Evolutionary conservation across 2,888 invertebrate species (phyloP), one percentile per base, ranked within the genome.

Genomic region (Oscheius sp.): DNA sequence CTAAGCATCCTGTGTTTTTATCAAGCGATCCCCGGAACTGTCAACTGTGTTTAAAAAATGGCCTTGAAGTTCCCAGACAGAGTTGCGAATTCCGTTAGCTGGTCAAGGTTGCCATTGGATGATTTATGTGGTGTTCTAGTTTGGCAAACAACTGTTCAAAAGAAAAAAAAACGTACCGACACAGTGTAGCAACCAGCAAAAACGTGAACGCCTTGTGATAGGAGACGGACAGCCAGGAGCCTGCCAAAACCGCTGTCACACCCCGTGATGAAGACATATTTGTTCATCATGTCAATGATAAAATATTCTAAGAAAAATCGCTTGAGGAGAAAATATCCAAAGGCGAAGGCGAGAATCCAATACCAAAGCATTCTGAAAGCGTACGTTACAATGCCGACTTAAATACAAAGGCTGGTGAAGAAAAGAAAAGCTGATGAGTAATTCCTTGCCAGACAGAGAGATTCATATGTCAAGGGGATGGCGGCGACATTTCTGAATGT

Each of bases 181-280:
- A 78, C 69, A 8, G 84, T 84, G 67, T 92, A 90, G 87, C 92
- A 92, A 46, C 92, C 92, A 17, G 93, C 93, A 31, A 94, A 88
- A 0, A 94, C 93, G 4, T 91, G 90, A 76, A 92, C 89, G 0
- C 92, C 92, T 86, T 93, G 89, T 85, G 92, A 69, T 42, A 86
- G 80, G 34, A 87, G 74, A 10, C 75, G 71, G 17, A 80, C 66
- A 4, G 87, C 87, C 31, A 87, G 73, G 42, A 76, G 75, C 46
- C 85, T 71, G 25, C 84, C 88, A 76, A 89, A 88, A 15, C 84
- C 84, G 27, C 71, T 72, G 50, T 80, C 80, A 34, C 80, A 80
- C 20, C 80, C 80, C 25, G 78, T 75, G 65, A 80, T 69, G 33
- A 80, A 64, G 33, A 78, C 76, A 65, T 72, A 77, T 15, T 34